Conservation (phyloP, 2,113 vertebrate genomes). For the Bos taurus region ARS-UCD2.0 NC_037356.1:25391501-25392000, state of each 20-base stretch:
- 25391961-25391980: not conserved
- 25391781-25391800: not conserved
- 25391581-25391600: constrained; percentile 62
- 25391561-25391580: constrained; percentile 80
- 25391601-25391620: constrained; percentile 83
- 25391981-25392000: not conserved
- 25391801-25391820: not conserved
- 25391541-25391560: constrained; percentile 81
- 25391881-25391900: not conserved
- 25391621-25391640: constrained; percentile 73
- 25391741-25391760: not conserved
- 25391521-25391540: constrained; percentile 19
- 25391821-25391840: not conserved
- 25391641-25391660: constrained; percentile 75
- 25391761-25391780: not conserved
- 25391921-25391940: not conserved
- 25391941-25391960: too few relatives aligned
- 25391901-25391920: not conserved
- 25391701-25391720: not conserved
- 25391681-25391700: rapidly evolving
- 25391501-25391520: constrained; percentile 70
- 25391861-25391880: rapidly evolving
- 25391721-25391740: rapidly evolving
- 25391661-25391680: constrained; percentile 17
- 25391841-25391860: not conserved